Conservation (phyloP, 2,888 invertebrate genomes). For the Sussaba pulchella region DNA sequence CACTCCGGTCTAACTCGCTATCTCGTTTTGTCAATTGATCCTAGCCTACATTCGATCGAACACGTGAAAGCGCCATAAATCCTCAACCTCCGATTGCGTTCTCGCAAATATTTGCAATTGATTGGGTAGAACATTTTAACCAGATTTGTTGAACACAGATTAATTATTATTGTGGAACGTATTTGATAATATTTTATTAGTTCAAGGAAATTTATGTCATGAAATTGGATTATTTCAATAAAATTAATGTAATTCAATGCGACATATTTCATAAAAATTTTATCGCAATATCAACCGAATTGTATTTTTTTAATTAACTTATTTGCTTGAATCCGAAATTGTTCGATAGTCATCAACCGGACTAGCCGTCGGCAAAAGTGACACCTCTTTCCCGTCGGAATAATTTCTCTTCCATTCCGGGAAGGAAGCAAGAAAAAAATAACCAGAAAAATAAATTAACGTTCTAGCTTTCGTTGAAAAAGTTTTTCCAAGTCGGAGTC, state of each 20-base stretch:
- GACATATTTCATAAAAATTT: no score
- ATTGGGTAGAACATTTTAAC: no score
- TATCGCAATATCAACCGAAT: no score
- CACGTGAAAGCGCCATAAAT: background rate
- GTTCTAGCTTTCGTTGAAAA: conserved; percentile 56
- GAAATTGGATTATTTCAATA: no score
- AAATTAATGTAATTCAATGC: no score
- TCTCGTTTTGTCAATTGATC: background rate
- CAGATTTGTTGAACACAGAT: no score
- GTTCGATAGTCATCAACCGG: background rate
- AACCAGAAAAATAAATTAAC: conserved; percentile 36
- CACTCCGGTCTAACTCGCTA: background rate
- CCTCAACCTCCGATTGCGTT: background rate
- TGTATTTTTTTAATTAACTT: no score
- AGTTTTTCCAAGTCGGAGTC: conserved; percentile 23
- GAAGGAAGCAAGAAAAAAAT: background rate
- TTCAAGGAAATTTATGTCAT: no score
- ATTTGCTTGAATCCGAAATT: no score
- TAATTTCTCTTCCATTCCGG: conserved; percentile 3
- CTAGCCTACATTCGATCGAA: background rate
- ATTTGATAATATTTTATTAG: no score
- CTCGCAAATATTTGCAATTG: no score
- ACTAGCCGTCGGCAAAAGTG: background rate
- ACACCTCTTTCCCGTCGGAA: background rate
- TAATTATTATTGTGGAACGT: no score